Base-by-base conservation (phyloP, 2,113 vertebrate genomes). In the Clupea harengus region DNA sequence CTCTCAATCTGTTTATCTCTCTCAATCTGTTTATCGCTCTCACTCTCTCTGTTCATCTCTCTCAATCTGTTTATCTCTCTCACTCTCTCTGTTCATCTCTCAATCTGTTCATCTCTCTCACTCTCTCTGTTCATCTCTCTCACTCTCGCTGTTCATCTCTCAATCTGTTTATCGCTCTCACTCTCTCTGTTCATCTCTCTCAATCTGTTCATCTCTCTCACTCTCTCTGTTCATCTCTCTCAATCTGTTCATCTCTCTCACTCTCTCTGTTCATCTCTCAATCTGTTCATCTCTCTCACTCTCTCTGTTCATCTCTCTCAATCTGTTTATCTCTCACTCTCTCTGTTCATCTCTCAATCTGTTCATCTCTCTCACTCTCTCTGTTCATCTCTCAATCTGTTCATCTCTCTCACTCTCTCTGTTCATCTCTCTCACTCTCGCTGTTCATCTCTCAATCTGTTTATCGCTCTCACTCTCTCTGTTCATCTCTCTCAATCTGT, bases 61-160 rank as follows among this genome's bases (percentile, higher is more conserved):
- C 52, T 54, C 17, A 6, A 9, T 13, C 50, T 52, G 8, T 52
- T 4, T 46, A 4, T 72, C 9, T 13, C 11, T 28, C 10, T 64
- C 57, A 45, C 64, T 83, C 44, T 84, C 45, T 47, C 81, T 83
- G 2, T 83, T 83, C n/a, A n/a, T n/a, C n/a, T n/a, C 11, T 54
- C 11, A 0, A 0, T 18, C 52, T n/a, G n/a, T n/a, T n/a, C 17
- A 11, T 50, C 81, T 28, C 18, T 25, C 18, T 52, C 46, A 88
- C 22, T 22, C n/a, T 60, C 3, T 22, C 57, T 60, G 5, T 67
- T 67, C 57, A 60, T 28, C n/a, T 67, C 2, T 60, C 22, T 60
- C 18, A 0, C 1, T 60, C 57, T 5, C n/a, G n/a, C n/a, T n/a
- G n/a, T n/a, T n/a, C n/a, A n/a, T n/a, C n/a, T n/a, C n/a, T n/a